A percentile compares a stretch with the other conserved stretches of the same genome.
These are phyloP conservation scores for Pristiophorus japonicus DNA, from an alignment of 2,113 vertebrate genomes.

Conservation along the genomic window DNA sequence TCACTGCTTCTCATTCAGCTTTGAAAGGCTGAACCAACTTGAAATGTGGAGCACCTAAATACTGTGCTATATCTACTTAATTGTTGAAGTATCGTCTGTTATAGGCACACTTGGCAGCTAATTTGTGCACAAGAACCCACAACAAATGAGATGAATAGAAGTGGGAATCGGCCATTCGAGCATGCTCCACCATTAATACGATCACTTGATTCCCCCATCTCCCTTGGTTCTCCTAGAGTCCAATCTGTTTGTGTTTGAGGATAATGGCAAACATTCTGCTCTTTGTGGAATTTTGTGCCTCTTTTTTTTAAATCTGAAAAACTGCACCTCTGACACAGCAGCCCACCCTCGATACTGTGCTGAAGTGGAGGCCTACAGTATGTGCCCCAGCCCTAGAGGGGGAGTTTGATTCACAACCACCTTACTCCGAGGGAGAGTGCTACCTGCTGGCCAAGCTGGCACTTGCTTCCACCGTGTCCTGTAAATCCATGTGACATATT, in stretches of 20 bases:
- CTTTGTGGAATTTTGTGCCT: background rate
- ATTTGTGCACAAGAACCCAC: background rate
- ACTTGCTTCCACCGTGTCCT: background rate
- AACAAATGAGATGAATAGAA: background rate
- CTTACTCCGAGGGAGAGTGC: background rate
- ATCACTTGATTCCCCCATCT: too few relatives aligned
- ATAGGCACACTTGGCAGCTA: background rate
- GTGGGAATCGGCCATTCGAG: too few relatives aligned
- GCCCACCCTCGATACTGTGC: background rate
- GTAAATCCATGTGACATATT: background rate
- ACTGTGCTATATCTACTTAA: background rate
- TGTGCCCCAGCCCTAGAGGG: background rate
- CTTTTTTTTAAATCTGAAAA: background rate
- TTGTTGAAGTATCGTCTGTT: too few relatives aligned
- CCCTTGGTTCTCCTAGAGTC: too few relatives aligned
- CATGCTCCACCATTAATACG: too few relatives aligned
- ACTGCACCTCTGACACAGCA: background rate
- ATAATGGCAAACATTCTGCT: background rate
- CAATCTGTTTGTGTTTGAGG: background rate
- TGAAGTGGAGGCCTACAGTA: background rate
- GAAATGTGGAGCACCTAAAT: background rate
- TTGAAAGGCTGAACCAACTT: background rate
- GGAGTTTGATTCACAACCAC: background rate
- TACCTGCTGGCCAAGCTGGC: background rate
- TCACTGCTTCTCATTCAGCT: background rate